Evolutionary conservation across 2,888 invertebrate species (phyloP).

Genomic region (Acanthococcus lagerstroemiae): DNA sequence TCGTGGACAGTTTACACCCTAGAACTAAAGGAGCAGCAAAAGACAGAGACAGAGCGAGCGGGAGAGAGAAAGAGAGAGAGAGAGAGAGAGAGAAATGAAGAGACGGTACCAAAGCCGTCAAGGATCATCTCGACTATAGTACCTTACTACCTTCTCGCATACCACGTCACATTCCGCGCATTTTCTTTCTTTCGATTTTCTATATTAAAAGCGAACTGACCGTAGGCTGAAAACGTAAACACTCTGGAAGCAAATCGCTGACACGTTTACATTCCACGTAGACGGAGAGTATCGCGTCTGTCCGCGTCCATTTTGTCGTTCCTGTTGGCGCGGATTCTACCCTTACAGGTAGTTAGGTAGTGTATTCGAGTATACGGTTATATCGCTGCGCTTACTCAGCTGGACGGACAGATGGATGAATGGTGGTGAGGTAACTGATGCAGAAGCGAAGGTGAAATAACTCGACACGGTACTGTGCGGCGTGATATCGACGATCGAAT

Average conservation of each 20-base stretch:
- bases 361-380: too few relatives aligned
- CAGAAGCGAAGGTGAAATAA: too few relatives aligned
- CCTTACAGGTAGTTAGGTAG: too few relatives aligned
- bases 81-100: neutral
- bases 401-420: too few relatives aligned
- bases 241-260: conserved; percentile 1
- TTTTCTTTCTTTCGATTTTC: neutral
- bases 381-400: too few relatives aligned
- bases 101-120: neutral
- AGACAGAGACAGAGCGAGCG: neutral
- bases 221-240: neutral
- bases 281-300: too few relatives aligned
- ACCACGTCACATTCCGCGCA: neutral
- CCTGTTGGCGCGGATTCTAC: too few relatives aligned
- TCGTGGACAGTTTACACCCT: conserved; percentile 24
- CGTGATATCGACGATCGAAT: too few relatives aligned
- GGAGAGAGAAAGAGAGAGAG: neutral
- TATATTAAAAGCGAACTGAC: neutral
- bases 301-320: too few relatives aligned
- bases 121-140: too few relatives aligned
- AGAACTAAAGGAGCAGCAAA: neutral
- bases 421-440: too few relatives aligned
- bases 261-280: neutral
- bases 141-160: neutral
- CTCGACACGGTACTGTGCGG: too few relatives aligned